Evolutionary conservation across 2,113 vertebrate genomes (phyloP).

Genomic region (Rhinoderma darwinii): DNA sequence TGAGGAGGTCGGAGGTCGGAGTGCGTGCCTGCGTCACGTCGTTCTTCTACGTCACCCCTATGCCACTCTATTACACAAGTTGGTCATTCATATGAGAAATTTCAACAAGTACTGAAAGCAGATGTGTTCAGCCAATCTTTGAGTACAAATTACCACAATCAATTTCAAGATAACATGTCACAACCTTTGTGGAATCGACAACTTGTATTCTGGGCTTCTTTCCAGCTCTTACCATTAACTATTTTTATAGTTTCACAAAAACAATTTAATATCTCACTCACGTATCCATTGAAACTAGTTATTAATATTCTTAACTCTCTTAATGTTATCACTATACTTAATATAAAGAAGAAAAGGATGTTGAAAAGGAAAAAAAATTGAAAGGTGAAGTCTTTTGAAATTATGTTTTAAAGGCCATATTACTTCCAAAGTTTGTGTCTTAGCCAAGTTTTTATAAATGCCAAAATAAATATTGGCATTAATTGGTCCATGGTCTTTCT

Average conservation of each 20-base stretch:
- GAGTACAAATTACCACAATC: conserved; percentile 37
- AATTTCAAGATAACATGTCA: conserved; percentile 23
- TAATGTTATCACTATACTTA: background rate
- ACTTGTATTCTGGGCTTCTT: conserved; percentile 11
- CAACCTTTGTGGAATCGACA: conserved; percentile 18
- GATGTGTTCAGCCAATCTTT: background rate
- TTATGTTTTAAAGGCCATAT: background rate
- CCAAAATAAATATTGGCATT: too few species aligned
- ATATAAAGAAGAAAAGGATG: background rate
- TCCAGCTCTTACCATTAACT: conserved; percentile 27
- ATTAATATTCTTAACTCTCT: conserved; percentile 8
- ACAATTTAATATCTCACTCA: conserved; percentile 2
- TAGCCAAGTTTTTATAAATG: background rate
- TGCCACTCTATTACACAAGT: too few species aligned
- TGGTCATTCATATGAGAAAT: too few species aligned
- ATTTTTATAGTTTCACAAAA: conserved; percentile 13
- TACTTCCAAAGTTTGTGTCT: background rate
- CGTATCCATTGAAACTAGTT: conserved; percentile 1
- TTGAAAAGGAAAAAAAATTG: conserved; percentile 6
- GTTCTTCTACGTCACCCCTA: too few species aligned
- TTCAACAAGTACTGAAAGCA: background rate
- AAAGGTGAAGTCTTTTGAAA: background rate
- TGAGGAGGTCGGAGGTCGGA: too few species aligned
- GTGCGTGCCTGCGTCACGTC: too few species aligned
- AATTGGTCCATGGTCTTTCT: too few species aligned